Percentiles rank a stretch among this genome's conserved stretches.
Evolutionary conservation across 35 echinoderm and acorn worm species (phyloP).

Genomic region (Ophioderma brevispina): DNA sequence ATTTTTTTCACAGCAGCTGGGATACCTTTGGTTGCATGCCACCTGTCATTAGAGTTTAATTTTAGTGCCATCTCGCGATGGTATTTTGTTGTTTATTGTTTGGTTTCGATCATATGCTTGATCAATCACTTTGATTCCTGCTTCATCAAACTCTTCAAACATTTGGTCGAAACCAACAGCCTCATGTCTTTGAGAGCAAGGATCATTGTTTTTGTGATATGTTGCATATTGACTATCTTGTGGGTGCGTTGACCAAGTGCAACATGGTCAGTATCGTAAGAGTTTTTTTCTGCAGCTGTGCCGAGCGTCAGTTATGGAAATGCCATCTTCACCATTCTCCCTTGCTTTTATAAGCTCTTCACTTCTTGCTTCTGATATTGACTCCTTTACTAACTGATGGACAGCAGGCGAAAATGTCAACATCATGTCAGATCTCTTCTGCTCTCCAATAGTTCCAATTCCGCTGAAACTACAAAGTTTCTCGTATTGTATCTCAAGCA

Average conservation of each 20-base stretch:
- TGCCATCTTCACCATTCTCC: neutral
- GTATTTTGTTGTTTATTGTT: neutral
- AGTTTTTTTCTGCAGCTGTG: neutral
- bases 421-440: neutral
- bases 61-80: neutral
- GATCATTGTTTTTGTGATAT: neutral
- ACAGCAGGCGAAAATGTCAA: neutral
- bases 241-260: neutral
- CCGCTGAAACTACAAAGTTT: neutral
- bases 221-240: neutral
- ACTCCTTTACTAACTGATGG: neutral
- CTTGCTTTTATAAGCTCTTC: neutral
- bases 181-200: neutral
- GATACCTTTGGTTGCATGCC: neutral
- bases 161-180: neutral
- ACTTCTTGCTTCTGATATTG: neutral
- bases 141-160: neutral
- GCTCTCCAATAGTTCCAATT: neutral
- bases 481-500: neutral
- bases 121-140: neutral
- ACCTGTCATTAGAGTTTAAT: neutral
- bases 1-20: neutral
- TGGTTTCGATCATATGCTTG: neutral
- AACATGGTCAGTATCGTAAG: neutral
- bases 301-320: neutral